phyloP scores from a whole-genome alignment of 2,113 vertebrate species.

The Isurus oxyrinchus region DNA sequence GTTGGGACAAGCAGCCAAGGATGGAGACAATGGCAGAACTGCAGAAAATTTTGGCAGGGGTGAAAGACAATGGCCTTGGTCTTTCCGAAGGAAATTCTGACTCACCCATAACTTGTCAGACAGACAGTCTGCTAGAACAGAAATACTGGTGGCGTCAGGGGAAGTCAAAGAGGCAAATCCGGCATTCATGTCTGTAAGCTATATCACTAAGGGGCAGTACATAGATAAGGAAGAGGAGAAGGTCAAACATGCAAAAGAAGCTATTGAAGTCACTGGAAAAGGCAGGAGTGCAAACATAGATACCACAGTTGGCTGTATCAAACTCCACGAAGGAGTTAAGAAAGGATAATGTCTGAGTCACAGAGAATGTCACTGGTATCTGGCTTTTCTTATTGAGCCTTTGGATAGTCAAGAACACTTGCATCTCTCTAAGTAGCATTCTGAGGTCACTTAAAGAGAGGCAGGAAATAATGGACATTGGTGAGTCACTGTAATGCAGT shows the following conservation, averaged over 20 bases:
- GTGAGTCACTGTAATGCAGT: background rate
- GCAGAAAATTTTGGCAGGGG: background rate
- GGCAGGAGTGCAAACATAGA: no score
- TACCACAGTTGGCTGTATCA: background rate
- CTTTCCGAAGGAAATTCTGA: constrained; percentile 18
- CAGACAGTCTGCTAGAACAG: background rate
- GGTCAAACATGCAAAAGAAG: background rate
- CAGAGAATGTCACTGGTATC: background rate
- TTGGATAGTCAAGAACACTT: background rate
- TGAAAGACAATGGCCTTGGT: background rate
- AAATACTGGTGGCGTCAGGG: background rate
- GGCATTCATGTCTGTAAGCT: background rate
- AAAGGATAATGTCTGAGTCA: background rate
- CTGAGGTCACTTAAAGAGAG: background rate
- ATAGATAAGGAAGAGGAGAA: no score
- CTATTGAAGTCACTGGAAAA: background rate
- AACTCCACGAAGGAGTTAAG: background rate
- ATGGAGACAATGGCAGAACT: background rate
- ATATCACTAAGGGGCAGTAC: background rate
- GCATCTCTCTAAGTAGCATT: background rate
- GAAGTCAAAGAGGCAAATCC: background rate
- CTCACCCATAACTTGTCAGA: background rate
- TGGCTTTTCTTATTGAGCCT: background rate
- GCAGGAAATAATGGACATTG: background rate
- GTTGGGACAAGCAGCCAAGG: background rate